Evolutionary conservation across 1,140 invertebrate species (phyloP).

Genomic region (Delia radicum): DNA sequence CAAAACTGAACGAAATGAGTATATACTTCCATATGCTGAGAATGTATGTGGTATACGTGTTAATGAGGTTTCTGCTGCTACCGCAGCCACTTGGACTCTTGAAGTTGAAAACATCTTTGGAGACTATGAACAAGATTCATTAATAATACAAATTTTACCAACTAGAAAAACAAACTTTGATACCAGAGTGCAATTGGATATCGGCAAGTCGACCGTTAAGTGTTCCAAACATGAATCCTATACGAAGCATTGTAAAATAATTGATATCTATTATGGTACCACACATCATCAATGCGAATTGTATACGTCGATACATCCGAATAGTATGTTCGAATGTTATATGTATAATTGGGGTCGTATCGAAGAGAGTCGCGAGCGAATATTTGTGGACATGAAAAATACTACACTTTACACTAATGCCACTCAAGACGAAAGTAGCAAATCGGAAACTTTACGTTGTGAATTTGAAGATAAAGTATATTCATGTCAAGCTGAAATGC

Average conservation of each 20-base stretch:
- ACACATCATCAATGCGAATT: slow-evolving; percentile 18
- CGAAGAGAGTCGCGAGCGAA: slow-evolving; percentile 23
- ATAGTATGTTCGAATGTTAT: slow-evolving; percentile 27
- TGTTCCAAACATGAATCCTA: slow-evolving; percentile 8
- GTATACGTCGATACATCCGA: slow-evolving; percentile 25
- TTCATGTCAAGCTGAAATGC: slow-evolving; percentile 26
- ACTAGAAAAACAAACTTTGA: slow-evolving; percentile 24
- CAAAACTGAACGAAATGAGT: slow-evolving; percentile 10
- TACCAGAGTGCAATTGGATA: slow-evolving; percentile 20
- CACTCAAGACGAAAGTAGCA: background rate
- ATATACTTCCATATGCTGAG: slow-evolving; percentile 17
- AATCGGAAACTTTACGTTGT: slow-evolving; percentile 8
- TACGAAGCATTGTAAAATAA: slow-evolving; percentile 28
- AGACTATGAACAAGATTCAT: slow-evolving; percentile 7
- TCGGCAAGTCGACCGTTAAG: slow-evolving; percentile 22
- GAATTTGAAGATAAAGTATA: slow-evolving; percentile 12
- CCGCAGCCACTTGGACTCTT: slow-evolving; percentile 22
- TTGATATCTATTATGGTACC: slow-evolving; percentile 19
- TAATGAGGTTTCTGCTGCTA: slow-evolving; percentile 7
- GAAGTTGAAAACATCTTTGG: slow-evolving; percentile 25
- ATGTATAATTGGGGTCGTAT: slow-evolving; percentile 27
- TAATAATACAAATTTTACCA: slow-evolving; percentile 11
- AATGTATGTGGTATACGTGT: slow-evolving; percentile 28
- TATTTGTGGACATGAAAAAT: slow-evolving; percentile 24
- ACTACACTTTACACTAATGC: background rate